Conservation (phyloP, 2,113 vertebrate genomes). For the Climacteris rufus region DNA sequence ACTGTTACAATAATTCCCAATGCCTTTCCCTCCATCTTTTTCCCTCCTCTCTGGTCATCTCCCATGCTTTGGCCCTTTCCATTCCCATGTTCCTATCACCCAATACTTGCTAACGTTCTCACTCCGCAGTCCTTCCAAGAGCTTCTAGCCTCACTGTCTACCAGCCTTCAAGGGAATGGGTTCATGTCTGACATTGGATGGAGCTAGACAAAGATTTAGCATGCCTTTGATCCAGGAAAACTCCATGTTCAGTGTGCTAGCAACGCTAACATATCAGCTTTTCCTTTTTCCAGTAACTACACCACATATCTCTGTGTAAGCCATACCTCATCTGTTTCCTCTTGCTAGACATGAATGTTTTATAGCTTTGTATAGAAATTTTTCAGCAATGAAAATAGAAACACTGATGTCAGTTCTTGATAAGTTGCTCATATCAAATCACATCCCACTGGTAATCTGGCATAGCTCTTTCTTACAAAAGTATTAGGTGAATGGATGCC, state of each 20-base stretch:
- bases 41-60: background rate
- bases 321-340: background rate
- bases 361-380: conserved; percentile 40
- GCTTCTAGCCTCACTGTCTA: background rate
- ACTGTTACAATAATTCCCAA: background rate
- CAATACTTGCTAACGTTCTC: background rate
- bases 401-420: conserved; percentile 41
- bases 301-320: background rate
- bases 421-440: conserved; percentile 57
- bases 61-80: background rate
- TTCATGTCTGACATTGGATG: background rate
- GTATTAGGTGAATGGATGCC: conserved; percentile 61
- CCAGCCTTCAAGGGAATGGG: background rate
- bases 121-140: background rate
- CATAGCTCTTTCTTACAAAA: conserved; percentile 62
- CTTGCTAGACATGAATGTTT: background rate
- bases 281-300: conserved; percentile 7
- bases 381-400: conserved; percentile 68
- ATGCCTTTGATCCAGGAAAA: background rate
- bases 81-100: background rate
- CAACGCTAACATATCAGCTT: background rate
- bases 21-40: background rate
- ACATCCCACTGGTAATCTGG: conserved; percentile 32
- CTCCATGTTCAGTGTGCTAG: background rate
- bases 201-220: background rate